phyloP scores from a whole-genome alignment of 2,113 vertebrate genomes.

The Austrofundulus limnaeus region DNA sequence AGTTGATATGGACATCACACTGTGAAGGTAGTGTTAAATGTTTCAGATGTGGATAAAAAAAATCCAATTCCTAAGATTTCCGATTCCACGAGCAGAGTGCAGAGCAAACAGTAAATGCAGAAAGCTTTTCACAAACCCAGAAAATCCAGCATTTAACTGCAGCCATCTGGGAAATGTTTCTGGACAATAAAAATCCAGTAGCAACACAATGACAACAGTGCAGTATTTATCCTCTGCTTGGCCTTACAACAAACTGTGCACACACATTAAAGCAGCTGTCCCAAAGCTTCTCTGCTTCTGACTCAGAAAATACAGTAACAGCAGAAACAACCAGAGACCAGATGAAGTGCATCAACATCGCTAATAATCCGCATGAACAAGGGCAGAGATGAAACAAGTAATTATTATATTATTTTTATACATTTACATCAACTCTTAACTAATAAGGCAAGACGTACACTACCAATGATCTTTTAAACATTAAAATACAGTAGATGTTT shows the following conservation, averaged over 20 bases:
- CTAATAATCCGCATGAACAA: neutral
- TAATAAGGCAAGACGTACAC: too few relatives aligned
- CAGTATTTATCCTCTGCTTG: neutral
- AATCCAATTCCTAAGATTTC: neutral
- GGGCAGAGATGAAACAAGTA: neutral
- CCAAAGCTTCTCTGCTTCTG: too few relatives aligned
- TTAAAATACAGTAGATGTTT: too few relatives aligned
- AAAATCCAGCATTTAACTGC: neutral
- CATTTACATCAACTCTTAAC: too few relatives aligned
- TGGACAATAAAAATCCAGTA: neutral
- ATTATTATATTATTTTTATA: too few relatives aligned
- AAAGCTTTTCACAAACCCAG: neutral
- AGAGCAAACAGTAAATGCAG: neutral
- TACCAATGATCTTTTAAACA: too few relatives aligned
- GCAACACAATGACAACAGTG: neutral
- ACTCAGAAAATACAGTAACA: neutral
- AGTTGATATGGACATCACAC: neutral
- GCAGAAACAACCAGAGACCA: neutral
- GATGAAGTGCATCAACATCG: neutral
- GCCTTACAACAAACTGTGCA: neutral
- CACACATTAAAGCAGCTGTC: neutral
- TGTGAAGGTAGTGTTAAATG: neutral
- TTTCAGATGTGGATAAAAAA: neutral
- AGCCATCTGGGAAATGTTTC: slow-evolving; percentile 3
- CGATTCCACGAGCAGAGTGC: neutral